A percentile compares a stretch with the other conserved stretches of the same genome.
These are phyloP conservation scores for Nannoperca australis DNA, from an alignment of 2,797 vertebrate species.

Conservation along the genomic window DNA sequence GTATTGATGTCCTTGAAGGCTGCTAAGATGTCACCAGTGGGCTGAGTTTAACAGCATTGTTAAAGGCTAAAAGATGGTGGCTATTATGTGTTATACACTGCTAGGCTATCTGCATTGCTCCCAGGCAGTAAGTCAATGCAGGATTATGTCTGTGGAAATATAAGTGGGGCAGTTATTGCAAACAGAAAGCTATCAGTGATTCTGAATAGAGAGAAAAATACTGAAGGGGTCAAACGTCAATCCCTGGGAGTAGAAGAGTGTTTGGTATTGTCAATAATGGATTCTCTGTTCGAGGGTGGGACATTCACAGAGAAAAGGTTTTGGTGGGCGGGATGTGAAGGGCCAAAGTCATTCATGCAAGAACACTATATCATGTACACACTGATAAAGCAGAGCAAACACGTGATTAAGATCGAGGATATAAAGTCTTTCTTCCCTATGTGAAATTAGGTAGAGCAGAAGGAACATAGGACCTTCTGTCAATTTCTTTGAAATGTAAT, in stretches of 20 bases:
- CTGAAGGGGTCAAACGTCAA: conserved; percentile 82
- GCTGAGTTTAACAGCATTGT: conserved; percentile 69
- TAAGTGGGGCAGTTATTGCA: conserved; percentile 85
- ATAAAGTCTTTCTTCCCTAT: conserved; percentile 9
- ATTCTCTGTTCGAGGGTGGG: conserved; percentile 68
- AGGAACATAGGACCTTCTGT: conserved; percentile 3
- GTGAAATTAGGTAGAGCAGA: neutral
- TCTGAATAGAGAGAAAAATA: conserved; percentile 79
- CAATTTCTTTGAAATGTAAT: neutral
- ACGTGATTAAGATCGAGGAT: conserved; percentile 45
- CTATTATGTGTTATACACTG: conserved; percentile 64
- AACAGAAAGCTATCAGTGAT: conserved; percentile 86
- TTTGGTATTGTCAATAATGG: conserved; percentile 82
- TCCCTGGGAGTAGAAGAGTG: conserved; percentile 77
- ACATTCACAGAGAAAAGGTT: conserved; percentile 67
- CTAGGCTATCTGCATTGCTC: conserved; percentile 61
- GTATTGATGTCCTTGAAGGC: conserved; percentile 63
- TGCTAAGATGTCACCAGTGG: conserved; percentile 56
- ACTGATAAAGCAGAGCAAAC: conserved; percentile 56
- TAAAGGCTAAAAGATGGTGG: conserved; percentile 69
- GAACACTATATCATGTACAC: conserved; percentile 53
- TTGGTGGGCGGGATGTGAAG: conserved; percentile 64
- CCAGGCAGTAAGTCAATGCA: conserved; percentile 76
- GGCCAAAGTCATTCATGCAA: conserved; percentile 61
- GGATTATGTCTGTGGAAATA: conserved; percentile 68